Conservation (phyloP, 2,113 vertebrate species). For the Henicopernis longicauda region DNA sequence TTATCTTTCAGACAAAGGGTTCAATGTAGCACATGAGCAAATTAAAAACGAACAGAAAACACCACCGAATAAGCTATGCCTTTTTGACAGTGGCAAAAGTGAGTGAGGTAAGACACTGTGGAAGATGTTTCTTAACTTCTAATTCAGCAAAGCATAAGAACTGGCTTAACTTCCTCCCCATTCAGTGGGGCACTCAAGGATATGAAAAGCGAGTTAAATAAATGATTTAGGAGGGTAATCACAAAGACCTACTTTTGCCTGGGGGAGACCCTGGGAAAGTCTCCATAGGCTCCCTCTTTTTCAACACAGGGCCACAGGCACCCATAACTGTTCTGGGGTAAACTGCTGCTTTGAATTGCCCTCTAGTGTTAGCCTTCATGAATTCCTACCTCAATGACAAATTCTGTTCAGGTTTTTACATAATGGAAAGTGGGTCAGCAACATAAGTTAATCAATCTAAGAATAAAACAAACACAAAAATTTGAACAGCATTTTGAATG, state of each 20-base stretch:
- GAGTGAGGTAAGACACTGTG: neutral
- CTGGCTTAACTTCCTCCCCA: neutral
- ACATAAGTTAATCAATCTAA: neutral
- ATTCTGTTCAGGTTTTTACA: constrained; percentile 21
- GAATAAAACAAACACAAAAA: neutral
- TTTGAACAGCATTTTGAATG: neutral
- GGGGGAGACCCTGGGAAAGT: neutral
- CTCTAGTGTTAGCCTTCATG: constrained; percentile 52
- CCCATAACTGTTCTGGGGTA: neutral
- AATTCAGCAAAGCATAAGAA: neutral
- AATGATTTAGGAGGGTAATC: neutral
- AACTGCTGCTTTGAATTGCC: constrained; percentile 49
- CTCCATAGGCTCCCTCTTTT: neutral
- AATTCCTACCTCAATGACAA: constrained; percentile 39
- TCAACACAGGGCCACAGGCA: neutral
- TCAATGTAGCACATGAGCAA: neutral
- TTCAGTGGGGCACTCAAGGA: neutral
- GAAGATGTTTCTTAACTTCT: neutral
- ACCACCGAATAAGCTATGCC: neutral
- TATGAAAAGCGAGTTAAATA: neutral
- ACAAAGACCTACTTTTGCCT: neutral
- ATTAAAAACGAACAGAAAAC: neutral
- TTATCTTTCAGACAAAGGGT: neutral
- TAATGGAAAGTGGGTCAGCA: constrained; percentile 44
- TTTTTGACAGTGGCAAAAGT: neutral